Percentiles rank a stretch among this genome's conserved stretches.
Conservation (phyloP, 1,140 invertebrate species). For the Latrodectus geometricus region DNA sequence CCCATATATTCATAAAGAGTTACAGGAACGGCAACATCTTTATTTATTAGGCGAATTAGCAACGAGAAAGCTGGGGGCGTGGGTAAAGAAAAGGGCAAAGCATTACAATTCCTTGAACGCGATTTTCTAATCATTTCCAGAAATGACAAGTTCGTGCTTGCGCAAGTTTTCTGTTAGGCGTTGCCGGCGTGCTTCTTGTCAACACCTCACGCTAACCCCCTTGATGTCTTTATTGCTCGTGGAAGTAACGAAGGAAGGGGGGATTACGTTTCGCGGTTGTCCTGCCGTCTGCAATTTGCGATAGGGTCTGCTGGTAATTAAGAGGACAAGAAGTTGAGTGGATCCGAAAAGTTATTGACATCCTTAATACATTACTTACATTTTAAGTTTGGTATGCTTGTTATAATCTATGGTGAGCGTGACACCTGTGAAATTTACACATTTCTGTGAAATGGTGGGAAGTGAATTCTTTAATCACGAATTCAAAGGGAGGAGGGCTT, state of each 20-base stretch:
- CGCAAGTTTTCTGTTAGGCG: constrained; percentile 26
- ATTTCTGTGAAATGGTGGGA: too few relatives aligned
- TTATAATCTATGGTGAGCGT: too few relatives aligned
- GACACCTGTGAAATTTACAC: too few relatives aligned
- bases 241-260: background rate
- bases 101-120: constrained; percentile 10
- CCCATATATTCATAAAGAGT: too few relatives aligned
- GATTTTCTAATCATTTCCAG: constrained; percentile 40
- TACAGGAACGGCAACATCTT: background rate
- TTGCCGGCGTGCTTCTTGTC: constrained; percentile 19
- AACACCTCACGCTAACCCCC: constrained; percentile 20
- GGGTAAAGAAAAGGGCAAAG: background rate
- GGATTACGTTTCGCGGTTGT: background rate
- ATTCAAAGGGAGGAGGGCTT: too few relatives aligned
- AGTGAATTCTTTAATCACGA: too few relatives aligned
- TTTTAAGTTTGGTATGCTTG: background rate
- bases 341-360: background rate
- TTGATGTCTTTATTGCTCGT: constrained; percentile 31
- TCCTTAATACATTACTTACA: background rate
- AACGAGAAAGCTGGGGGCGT: background rate
- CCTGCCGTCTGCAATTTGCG: background rate
- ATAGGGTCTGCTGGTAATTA: background rate
- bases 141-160: constrained; percentile 42
- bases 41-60: constrained; percentile 26
- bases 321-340: background rate